Evolutionary conservation across 2,113 vertebrate species (phyloP).

Genomic region (Festucalex cinctus): DNA sequence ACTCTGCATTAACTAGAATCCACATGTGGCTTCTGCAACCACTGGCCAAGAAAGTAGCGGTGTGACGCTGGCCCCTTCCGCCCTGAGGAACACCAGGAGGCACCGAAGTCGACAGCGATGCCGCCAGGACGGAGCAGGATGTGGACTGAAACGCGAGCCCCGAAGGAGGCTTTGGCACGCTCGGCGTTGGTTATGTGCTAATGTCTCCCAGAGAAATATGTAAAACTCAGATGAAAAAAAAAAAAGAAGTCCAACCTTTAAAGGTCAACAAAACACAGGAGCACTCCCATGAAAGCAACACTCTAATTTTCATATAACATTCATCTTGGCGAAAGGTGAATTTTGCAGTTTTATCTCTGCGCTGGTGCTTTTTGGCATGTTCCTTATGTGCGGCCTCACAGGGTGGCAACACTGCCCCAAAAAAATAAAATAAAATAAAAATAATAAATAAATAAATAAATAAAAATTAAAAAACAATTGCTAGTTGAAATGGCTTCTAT

Average conservation of each 20-base stretch:
- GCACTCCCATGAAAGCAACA: slow-evolving; percentile 23
- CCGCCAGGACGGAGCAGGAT: slow-evolving; percentile 41
- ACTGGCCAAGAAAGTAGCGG: slow-evolving; percentile 19
- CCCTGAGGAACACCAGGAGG: slow-evolving; percentile 40
- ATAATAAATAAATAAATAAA: background rate
- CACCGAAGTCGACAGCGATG: slow-evolving; percentile 49
- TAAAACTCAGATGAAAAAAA: slow-evolving; percentile 66
- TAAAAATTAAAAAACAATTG: background rate
- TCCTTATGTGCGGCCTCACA: background rate
- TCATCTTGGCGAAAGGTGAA: slow-evolving; percentile 3
- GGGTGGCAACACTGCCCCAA: too few relatives aligned
- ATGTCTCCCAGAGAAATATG: slow-evolving; percentile 43
- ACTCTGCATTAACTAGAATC: slow-evolving; percentile 19
- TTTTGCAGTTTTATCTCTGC: background rate
- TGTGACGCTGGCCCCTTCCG: slow-evolving; percentile 22
- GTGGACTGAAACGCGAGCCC: slow-evolving; percentile 41
- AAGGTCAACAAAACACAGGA: slow-evolving; percentile 40
- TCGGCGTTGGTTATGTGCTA: slow-evolving; percentile 34
- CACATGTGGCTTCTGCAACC: slow-evolving; percentile 28
- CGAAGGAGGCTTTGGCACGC: slow-evolving; percentile 29
- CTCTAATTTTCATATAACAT: slow-evolving; percentile 16
- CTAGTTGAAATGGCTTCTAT: background rate
- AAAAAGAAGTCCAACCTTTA: slow-evolving; percentile 53
- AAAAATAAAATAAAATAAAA: background rate
- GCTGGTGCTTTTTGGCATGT: background rate